Evolutionary conservation across 2,888 invertebrate species (phyloP).

Genomic region (Cloeon dipterum): DNA sequence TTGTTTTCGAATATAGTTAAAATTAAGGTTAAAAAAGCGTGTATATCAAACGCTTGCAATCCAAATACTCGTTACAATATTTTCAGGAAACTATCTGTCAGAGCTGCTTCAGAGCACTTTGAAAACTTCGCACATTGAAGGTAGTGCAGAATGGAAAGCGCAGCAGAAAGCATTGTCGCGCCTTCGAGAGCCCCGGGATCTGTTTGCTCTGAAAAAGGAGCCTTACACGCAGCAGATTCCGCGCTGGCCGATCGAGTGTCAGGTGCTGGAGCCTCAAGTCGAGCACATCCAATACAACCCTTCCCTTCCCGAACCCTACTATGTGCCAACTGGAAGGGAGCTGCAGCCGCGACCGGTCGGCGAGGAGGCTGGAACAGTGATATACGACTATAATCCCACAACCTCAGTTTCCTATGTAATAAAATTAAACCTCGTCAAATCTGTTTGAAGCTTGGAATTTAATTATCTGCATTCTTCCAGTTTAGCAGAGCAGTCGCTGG

Average conservation of each 20-base stretch:
- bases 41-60: too few relatives aligned
- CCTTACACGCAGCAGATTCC: slow-evolving; percentile 53
- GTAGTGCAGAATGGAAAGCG: slow-evolving; percentile 39
- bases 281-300: slow-evolving; percentile 53
- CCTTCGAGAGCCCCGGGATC: slow-evolving; percentile 42
- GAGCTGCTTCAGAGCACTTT: slow-evolving; percentile 35
- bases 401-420: slow-evolving; percentile 70
- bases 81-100: slow-evolving; percentile 32
- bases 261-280: slow-evolving; percentile 63
- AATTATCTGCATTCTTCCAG: too few relatives aligned
- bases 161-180: slow-evolving; percentile 37
- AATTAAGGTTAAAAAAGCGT: too few relatives aligned
- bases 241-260: slow-evolving; percentile 75
- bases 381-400: slow-evolving; percentile 66
- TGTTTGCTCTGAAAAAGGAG: slow-evolving; percentile 45
- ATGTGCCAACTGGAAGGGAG: slow-evolving; percentile 51
- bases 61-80: too few relatives aligned
- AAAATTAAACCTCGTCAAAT: neutral
- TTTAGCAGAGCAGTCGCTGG: slow-evolving; percentile 65
- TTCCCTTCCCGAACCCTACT: slow-evolving; percentile 56
- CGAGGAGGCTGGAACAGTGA: slow-evolving; percentile 61
- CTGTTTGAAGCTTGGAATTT: too few relatives aligned
- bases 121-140: slow-evolving; percentile 43
- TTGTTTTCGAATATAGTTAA: too few relatives aligned
- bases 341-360: slow-evolving; percentile 65